phyloP scores from a whole-genome alignment of 2,797 vertebrate genomes.

The Enteromius paludinosus region DNA sequence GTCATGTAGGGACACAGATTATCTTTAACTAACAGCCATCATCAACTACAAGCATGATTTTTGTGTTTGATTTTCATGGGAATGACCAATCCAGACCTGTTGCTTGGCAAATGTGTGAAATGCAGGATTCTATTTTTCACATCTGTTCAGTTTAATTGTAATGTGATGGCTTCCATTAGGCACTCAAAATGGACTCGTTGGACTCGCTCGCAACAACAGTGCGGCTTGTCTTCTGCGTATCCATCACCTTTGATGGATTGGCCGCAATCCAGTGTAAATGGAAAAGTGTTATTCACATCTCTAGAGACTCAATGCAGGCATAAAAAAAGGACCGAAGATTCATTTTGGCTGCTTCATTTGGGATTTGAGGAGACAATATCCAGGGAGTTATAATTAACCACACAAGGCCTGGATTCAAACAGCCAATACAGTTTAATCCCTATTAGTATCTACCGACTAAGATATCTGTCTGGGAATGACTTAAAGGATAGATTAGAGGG shows the following conservation, averaged over 20 bases:
- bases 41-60: not conserved
- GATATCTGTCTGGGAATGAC: slow-evolving; percentile 15
- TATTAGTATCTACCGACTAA: slow-evolving; percentile 16
- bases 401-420: slow-evolving; percentile 26
- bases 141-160: slow-evolving; percentile 5
- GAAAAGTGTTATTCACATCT: slow-evolving; percentile 16
- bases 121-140: not conserved
- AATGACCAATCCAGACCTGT: slow-evolving; percentile 11
- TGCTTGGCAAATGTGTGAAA: not conserved
- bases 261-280: slow-evolving; percentile 24
- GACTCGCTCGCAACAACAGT: not conserved
- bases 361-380: slow-evolving; percentile 32
- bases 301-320: slow-evolving; percentile 13
- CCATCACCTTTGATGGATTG: slow-evolving; percentile 9
- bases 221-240: slow-evolving; percentile 1
- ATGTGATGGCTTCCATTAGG: slow-evolving; percentile 29
- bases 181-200: slow-evolving; percentile 31
- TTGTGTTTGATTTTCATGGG: not conserved
- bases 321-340: slow-evolving; percentile 12
- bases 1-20: not conserved
- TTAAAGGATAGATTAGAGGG: not conserved
- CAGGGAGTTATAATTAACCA: slow-evolving; percentile 35
- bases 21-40: not conserved
- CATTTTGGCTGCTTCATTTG: slow-evolving; percentile 17
- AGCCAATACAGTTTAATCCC: slow-evolving; percentile 23